Evolutionary conservation across 1,140 invertebrate genomes (phyloP), one percentile per base, ranked within the genome.

Genomic region (Pogonus chalceus): DNA sequence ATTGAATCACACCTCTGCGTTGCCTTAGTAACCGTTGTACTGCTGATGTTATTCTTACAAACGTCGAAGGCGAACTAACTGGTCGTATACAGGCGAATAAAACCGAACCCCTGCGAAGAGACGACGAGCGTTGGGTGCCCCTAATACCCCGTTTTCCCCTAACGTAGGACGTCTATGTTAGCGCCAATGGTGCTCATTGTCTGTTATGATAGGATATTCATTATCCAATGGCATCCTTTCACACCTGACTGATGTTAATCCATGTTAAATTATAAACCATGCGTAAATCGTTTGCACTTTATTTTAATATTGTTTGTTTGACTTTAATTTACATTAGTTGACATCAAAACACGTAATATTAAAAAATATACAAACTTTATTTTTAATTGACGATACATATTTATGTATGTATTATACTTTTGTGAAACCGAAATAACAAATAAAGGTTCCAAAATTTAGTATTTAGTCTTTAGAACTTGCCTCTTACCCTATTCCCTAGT

Each of bases 161-260:
- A 14, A 7, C 4, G 26, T 31, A 31, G 26, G 26, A 31, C 26
- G 26, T 31, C 26, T 31, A 31, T 4, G 26, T 31, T 31, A 31
- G 26, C 26, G 26, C 26, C 26, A 31, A 31, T 43, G 18, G 37
- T 18, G 18, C 37, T 18, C 9, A 43, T 18, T 43, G 37, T 43
- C 37, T 43, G 9, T 9, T 43, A 43, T 43, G 37, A 43, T 43
- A 43, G 37, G 37, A 18, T 18, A 43, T 43, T 43, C 18, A 43
- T 43, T 43, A 43, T 43, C 37, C 37, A 43, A 43, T 43, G 4
- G 26, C 26, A 31, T 31, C 26, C 4, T 31, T 31, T 31, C 26
- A 31, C 26, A 31, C 26, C 26, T 31, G 26, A 31, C 26, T 14
- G 26, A 31, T 31, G 26, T 31, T 31, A 31, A 31, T 31, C 26